Conservation (phyloP, 2,797 vertebrate species). For the Artibeus lituratus region DNA sequence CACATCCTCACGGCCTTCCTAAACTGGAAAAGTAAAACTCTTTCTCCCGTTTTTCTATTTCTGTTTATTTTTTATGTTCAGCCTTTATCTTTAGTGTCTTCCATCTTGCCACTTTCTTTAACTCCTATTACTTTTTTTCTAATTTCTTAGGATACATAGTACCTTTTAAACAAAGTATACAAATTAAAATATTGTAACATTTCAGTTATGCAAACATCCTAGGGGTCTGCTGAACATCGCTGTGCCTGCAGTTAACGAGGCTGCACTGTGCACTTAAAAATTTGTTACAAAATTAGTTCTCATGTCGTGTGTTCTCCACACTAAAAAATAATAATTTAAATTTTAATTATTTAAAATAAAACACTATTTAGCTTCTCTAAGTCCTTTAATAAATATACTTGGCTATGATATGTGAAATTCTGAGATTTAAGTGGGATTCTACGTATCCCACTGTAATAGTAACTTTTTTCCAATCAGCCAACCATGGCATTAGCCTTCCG, state of each 20-base stretch:
- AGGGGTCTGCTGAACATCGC: too few species aligned
- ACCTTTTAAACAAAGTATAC: background rate
- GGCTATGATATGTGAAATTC: background rate
- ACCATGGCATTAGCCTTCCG: background rate
- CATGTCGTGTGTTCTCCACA: background rate
- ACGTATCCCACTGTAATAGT: background rate
- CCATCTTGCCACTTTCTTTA: background rate
- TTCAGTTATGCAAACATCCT: too few species aligned
- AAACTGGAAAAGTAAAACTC: background rate
- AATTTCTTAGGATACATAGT: background rate
- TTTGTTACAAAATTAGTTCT: background rate
- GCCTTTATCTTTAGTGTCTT: background rate
- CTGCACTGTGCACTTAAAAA: accelerated
- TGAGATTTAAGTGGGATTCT: background rate
- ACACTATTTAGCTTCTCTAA: background rate
- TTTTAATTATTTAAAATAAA: background rate
- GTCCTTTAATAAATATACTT: background rate
- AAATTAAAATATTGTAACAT: background rate
- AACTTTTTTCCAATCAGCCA: background rate
- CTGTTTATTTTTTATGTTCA: background rate
- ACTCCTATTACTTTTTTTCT: background rate
- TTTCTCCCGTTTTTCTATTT: background rate
- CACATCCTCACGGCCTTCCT: background rate
- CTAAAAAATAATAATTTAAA: background rate
- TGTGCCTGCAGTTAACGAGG: background rate